Conservation (phyloP, 2,113 vertebrate species). For the Psittacula cyanocephala region DNA sequence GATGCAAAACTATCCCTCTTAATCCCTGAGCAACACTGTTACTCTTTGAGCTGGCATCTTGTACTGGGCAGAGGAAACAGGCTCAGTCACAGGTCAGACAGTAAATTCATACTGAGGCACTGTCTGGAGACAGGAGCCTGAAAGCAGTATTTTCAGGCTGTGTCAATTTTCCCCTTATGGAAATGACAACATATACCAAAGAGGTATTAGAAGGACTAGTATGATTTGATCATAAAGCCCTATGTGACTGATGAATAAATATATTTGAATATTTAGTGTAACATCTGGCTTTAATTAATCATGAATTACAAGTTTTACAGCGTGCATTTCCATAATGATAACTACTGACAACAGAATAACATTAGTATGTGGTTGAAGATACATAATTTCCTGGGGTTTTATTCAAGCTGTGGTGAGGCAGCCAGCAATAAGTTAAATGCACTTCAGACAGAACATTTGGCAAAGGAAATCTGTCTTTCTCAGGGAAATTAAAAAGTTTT, state of each 20-base stretch:
- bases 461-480: not conserved
- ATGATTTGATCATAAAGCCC: not conserved
- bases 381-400: not conserved
- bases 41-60: not conserved
- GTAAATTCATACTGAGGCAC: not conserved
- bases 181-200: not conserved
- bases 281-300: not conserved
- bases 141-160: not conserved
- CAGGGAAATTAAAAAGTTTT: not conserved
- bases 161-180: not conserved
- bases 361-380: not conserved
- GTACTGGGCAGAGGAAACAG: not conserved
- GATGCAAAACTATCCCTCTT: not conserved
- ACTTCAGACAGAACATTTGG: not conserved
- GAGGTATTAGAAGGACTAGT: not conserved
- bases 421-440: not conserved
- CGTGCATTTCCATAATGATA: not conserved
- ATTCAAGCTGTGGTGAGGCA: not conserved
- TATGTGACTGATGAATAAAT: not conserved
- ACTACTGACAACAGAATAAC: not conserved
- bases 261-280: not conserved
- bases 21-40: not conserved
- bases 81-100: not conserved
- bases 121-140: not conserved
- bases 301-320: not conserved